phyloP scores from a whole-genome alignment of 2,797 vertebrate species.

The Cirrhinus mrigala region DNA sequence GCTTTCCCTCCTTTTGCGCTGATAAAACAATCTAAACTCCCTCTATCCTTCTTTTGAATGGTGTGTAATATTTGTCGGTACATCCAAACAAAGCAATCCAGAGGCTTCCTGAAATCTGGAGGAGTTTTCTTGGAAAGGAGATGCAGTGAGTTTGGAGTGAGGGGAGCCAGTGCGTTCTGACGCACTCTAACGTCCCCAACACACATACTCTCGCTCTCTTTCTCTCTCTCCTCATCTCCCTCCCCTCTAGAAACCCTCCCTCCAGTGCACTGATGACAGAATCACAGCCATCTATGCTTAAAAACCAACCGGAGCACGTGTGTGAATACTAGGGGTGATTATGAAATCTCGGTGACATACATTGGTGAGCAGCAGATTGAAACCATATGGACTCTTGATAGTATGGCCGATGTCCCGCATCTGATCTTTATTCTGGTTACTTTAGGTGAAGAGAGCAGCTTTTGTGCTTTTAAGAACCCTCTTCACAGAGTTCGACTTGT shows the following conservation, averaged over 20 bases:
- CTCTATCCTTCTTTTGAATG: constrained; percentile 30
- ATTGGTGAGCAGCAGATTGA: constrained; percentile 31
- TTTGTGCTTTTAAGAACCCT: not conserved
- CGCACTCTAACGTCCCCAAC: constrained; percentile 32
- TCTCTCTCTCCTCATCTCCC: not conserved
- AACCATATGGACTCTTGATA: constrained; percentile 17
- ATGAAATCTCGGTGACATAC: constrained; percentile 24
- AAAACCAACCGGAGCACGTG: constrained; percentile 41
- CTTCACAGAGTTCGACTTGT: not conserved
- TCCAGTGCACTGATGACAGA: constrained; percentile 48
- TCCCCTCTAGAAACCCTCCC: constrained; percentile 45
- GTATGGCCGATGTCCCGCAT: constrained; percentile 32
- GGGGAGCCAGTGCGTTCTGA: constrained; percentile 49
- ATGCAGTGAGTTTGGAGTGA: constrained; percentile 38
- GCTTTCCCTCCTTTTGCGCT: constrained; percentile 10
- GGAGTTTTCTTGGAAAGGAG: constrained; percentile 45
- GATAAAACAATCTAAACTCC: constrained; percentile 32
- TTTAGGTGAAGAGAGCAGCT: constrained; percentile 23
- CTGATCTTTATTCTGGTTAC: constrained; percentile 11
- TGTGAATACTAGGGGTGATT: constrained; percentile 12
- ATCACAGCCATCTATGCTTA: constrained; percentile 29
- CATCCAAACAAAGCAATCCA: constrained; percentile 48
- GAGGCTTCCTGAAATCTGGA: constrained; percentile 31
- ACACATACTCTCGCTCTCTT: constrained; percentile 5
- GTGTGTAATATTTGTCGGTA: constrained; percentile 29